These are phyloP conservation scores for Eonycteris spelaea DNA, from an alignment of 2,113 vertebrate genomes.

Conservation along the genomic window DNA sequence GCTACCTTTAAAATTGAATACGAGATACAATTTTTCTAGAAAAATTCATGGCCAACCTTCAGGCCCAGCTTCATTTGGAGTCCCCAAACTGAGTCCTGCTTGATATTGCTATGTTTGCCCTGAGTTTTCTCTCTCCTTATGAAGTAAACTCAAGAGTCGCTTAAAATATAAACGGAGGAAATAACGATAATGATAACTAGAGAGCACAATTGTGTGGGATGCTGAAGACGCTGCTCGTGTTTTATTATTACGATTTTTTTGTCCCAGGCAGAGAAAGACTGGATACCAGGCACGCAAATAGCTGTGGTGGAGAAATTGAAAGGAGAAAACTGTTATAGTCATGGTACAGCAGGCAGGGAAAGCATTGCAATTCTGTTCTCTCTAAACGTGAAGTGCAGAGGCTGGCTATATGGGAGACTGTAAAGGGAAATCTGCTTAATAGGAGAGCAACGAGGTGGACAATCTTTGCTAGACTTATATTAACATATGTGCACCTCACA, in stretches of 20 bases:
- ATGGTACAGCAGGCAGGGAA: not conserved
- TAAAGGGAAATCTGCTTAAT: conserved; percentile 72
- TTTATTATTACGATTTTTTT: conserved; percentile 19
- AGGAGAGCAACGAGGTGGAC: conserved; percentile 56
- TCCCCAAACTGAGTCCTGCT: not conserved
- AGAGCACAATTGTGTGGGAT: not conserved
- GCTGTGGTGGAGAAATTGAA: conserved; percentile 43
- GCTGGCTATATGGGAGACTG: conserved; percentile 55
- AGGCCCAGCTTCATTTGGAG: not conserved
- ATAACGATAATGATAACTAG: not conserved
- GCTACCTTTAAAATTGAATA: not conserved
- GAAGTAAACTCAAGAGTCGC: not conserved
- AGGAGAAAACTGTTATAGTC: conserved; percentile 37
- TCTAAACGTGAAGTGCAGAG: conserved; percentile 33
- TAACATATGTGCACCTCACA: conserved; percentile 65
- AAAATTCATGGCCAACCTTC: not conserved
- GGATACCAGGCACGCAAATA: not conserved
- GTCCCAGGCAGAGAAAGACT: not conserved
- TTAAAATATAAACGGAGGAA: conserved; percentile 15
- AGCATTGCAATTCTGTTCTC: conserved; percentile 39
- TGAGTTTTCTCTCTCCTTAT: not conserved
- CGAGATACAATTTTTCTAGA: not conserved
- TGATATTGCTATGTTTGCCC: not conserved
- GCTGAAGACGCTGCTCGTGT: not conserved
- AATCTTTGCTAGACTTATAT: conserved; percentile 62